A percentile compares a stretch with the other conserved stretches of the same genome.
These are phyloP conservation scores for Psilopsiagon aurifrons DNA, from an alignment of 2,113 vertebrate species.

Conservation along the genomic window DNA sequence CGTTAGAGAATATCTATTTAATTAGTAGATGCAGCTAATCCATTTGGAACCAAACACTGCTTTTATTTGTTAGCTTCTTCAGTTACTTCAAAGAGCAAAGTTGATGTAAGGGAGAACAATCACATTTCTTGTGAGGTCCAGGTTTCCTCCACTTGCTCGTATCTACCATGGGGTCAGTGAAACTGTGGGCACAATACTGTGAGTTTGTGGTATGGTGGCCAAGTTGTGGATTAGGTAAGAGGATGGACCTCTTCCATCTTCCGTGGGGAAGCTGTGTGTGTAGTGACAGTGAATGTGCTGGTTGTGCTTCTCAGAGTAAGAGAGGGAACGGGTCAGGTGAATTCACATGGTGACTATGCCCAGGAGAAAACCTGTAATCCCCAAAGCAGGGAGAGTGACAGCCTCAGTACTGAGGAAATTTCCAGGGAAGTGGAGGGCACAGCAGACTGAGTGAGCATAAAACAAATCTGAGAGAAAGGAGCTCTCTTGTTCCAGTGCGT, in stretches of 20 bases:
- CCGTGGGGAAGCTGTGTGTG: neutral
- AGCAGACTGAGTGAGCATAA: neutral
- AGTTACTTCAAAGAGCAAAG: neutral
- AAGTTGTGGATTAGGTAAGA: neutral
- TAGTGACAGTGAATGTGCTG: neutral
- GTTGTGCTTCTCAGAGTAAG: neutral
- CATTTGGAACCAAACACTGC: neutral
- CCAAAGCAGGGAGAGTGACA: neutral
- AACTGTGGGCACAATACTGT: accelerated
- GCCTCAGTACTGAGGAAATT: neutral
- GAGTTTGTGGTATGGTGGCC: neutral
- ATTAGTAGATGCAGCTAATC: neutral
- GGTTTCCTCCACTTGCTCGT: neutral
- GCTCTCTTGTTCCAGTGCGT: neutral
- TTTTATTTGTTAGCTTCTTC: neutral
- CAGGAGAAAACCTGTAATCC: neutral
- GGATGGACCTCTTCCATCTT: neutral
- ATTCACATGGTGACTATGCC: neutral
- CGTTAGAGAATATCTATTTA: neutral
- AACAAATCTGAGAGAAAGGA: neutral
- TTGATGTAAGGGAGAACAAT: neutral
- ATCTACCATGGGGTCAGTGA: neutral
- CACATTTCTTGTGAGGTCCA: neutral
- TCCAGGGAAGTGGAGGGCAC: neutral
- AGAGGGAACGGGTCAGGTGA: accelerated